These are phyloP conservation scores for Rhimphoctona megacephalus DNA, from an alignment of 2,888 invertebrate genomes.

Conservation along the genomic window DNA sequence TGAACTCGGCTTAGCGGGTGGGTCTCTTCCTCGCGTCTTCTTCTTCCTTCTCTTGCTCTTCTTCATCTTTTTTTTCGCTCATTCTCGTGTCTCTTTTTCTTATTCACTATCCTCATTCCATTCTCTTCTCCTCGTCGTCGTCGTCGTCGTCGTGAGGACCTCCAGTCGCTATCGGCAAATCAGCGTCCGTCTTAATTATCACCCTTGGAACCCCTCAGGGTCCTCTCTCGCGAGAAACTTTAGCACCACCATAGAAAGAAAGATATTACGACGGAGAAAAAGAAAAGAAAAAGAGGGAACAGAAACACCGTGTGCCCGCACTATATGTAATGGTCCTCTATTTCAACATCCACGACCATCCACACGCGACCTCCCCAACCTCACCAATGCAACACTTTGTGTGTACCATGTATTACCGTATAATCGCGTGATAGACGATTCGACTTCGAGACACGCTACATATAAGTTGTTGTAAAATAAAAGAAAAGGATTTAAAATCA, in stretches of 20 bases:
- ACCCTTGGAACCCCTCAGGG: conserved; percentile 77
- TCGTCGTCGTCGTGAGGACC: conserved; percentile 68
- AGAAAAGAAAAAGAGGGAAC: background rate
- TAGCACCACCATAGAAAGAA: conserved; percentile 32
- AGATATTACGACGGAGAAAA: conserved; percentile 2
- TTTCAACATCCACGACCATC: conserved; percentile 39
- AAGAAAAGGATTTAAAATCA: background rate
- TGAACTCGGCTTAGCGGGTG: conserved; percentile 73
- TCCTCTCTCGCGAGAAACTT: conserved; percentile 51
- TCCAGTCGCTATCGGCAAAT: conserved; percentile 79
- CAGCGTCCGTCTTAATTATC: conserved; percentile 85
- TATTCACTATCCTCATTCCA: conserved; percentile 3
- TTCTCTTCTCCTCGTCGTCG: conserved; percentile 46
- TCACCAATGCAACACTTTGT: background rate
- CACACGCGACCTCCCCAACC: conserved; percentile 49
- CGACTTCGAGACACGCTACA: conserved; percentile 5
- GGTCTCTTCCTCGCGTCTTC: conserved; percentile 58
- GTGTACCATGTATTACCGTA: conserved; percentile 51
- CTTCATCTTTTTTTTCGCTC: conserved; percentile 36
- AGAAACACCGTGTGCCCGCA: conserved; percentile 19
- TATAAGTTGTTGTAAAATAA: background rate
- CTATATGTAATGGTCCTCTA: conserved; percentile 2
- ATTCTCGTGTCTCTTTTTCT: conserved; percentile 14
- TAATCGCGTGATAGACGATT: conserved; percentile 45
- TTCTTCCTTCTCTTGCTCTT: conserved; percentile 20